Evolutionary conservation across 2,797 vertebrate genomes (phyloP), one percentile per base, ranked within the genome.

Genomic region (Gambelia wislizenii): DNA sequence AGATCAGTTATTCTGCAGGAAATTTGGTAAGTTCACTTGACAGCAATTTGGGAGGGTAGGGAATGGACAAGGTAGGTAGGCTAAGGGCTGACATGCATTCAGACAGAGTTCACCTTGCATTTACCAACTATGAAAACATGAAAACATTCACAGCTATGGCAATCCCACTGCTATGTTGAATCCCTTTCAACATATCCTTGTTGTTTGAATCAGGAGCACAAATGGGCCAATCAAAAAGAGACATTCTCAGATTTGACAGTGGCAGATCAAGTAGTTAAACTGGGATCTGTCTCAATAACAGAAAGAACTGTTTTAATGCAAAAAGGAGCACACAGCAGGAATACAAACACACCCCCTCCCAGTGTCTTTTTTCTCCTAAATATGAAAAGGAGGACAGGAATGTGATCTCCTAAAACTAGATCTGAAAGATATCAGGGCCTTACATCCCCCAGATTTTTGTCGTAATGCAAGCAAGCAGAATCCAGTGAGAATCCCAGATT

Each of bases 1-100:
- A 5, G 97, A 98, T 92, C 96, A 98, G 39, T 93, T 98, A 67
- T 98, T 98, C 92, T 96, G 97, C 93, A 97, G 95, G 92, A 97
- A 96, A 87, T 97, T 97, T 92, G 97, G 97, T 98, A 90, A 96
- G 97, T 90, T 69, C 77, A 88, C 80, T 56, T 81, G 1, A 2
- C 30, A 67, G 12, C 72, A 0, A 42, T 64, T 25, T 18, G 1
- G 20, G 22, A 22, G n/a, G 5, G 25, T 25, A 27, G 77, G 22
- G 83, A 84, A 49, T 2, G 0, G 36, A 13, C 22, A 56, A 39
- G 30, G n/a, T n/a, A 78, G 77, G 52, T 36, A 33, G 33, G 25
- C n/a, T 61, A 25, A 49, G 54, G 14, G 1, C 27, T 61, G 52
- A 30, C 70, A 5, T 56, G 52, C 49, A 1, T 70, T 84, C 84